A percentile compares a stretch with the other conserved stretches of the same genome.
phyloP scores from a whole-genome alignment of 2,113 vertebrate species.

The Catharus fuscescens region DNA sequence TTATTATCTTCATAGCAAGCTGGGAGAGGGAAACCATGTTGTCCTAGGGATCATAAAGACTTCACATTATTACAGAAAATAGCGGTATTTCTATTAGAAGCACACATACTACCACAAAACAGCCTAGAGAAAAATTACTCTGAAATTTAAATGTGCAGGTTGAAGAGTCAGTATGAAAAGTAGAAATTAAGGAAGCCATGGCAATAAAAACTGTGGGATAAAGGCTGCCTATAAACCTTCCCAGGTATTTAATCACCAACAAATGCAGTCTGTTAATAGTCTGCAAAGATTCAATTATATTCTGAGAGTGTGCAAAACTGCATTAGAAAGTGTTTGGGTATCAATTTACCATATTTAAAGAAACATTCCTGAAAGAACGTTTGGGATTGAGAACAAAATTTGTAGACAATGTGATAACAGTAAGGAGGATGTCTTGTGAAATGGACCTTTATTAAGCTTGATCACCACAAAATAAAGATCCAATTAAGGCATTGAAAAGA shows the following conservation, averaged over 20 bases:
- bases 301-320: background rate
- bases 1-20: background rate
- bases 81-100: background rate
- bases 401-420: background rate
- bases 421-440: slow-evolving; percentile 1
- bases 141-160: background rate
- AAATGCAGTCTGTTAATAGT: background rate
- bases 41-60: background rate
- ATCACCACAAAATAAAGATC: slow-evolving; percentile 46
- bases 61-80: background rate
- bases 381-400: background rate
- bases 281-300: background rate
- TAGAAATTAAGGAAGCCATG: background rate
- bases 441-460: slow-evolving; percentile 33
- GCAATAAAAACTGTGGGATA: background rate
- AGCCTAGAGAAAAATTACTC: background rate
- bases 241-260: background rate
- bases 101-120: background rate
- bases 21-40: background rate
- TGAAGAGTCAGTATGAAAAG: background rate
- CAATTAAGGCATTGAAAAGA: slow-evolving; percentile 54
- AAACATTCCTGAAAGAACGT: background rate
- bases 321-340: background rate
- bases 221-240: background rate
- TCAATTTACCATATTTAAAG: background rate